Percentiles rank a stretch among this genome's conserved stretches.
phyloP scores from a whole-genome alignment of 2,888 invertebrate genomes.

The Drosophila melanosoma region DNA sequence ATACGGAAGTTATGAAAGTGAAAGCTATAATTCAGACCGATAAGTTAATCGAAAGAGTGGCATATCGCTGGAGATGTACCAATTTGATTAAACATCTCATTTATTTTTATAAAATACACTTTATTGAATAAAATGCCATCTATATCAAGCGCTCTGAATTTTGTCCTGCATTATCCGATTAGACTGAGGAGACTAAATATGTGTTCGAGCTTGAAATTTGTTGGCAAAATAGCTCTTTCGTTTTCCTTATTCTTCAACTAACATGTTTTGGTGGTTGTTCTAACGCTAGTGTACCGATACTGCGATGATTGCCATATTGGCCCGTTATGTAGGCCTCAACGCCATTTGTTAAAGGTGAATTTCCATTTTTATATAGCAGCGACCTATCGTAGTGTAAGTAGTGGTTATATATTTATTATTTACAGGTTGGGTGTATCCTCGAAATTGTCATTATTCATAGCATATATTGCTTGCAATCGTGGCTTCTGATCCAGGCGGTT shows the following conservation, averaged over 20 bases:
- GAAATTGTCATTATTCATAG: conserved; percentile 7
- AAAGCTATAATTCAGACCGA: neutral
- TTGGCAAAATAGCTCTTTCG: conserved; percentile 18
- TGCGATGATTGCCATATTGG: conserved; percentile 44
- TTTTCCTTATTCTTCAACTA: conserved; percentile 32
- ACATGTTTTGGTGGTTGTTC: neutral
- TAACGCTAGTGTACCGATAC: conserved; percentile 13
- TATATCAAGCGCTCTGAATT: neutral
- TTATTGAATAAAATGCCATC: neutral
- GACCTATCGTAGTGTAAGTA: conserved; percentile 35
- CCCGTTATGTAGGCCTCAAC: neutral
- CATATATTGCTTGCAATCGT: conserved; percentile 38
- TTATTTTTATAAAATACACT: neutral
- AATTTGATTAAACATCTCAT: conserved; percentile 5
- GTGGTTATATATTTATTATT: neutral
- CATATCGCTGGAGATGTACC: neutral
- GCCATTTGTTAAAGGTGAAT: conserved; percentile 1
- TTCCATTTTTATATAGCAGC: conserved; percentile 16
- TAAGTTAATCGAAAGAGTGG: neutral
- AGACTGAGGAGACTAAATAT: conserved; percentile 4
- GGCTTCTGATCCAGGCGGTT: conserved; percentile 27
- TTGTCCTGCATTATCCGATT: conserved; percentile 4
- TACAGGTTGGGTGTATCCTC: neutral
- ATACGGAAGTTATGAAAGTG: neutral
- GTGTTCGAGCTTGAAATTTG: conserved; percentile 26